Evolutionary conservation across 2,888 invertebrate genomes (phyloP), one percentile per base, ranked within the genome.

Genomic region (Fragum whitleyi): DNA sequence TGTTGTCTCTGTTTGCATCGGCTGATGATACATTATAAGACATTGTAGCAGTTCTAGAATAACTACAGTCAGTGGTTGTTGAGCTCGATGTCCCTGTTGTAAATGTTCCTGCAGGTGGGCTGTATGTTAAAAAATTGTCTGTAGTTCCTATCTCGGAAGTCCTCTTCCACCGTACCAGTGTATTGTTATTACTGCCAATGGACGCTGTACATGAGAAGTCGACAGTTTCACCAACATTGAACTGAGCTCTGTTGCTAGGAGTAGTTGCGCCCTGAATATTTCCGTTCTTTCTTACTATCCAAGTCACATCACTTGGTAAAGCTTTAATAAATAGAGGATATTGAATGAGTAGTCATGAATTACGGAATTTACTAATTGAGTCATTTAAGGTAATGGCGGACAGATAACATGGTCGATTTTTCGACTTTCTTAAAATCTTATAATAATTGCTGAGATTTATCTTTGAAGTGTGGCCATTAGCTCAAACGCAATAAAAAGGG

Each of bases 181-280:
- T 61, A n/a, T 1, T 23, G 21, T 32, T n/a, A 14, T 39, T 9
- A 21, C 61, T 72, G 5, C 72, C 72, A 19, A 72, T 61, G 23
- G 61, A 42, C 0, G 61, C 72, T n/a, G 47, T 47, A 28, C 72
- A 72, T 9, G 72, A 39, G 11, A 72, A 36, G 9, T 57, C 57
- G 3, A 23, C 57, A 23, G 23, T 14, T 11, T 57, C 57, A 23
- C 14, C 14, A 23, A 57, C 57, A 57, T 57, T 57, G 21, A 57
- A 11, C 2, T 26, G 6, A n/a, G 21, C 23, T 57, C 2, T 3
- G 14, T 28, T 53, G n/a, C 6, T n/a, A 9, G 9, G 3, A 28
- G 57, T 21, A 3, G 19, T n/a, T 23, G 3, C 19, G 3, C 3
- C 14, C 11, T 21, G 6, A 11, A 57, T 23, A 14, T 57, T 57